A percentile compares a stretch with the other conserved stretches of the same genome.
Evolutionary conservation across 2,113 vertebrate genomes (phyloP).

Genomic region (Sinocyclocheilus anshuiensis): DNA sequence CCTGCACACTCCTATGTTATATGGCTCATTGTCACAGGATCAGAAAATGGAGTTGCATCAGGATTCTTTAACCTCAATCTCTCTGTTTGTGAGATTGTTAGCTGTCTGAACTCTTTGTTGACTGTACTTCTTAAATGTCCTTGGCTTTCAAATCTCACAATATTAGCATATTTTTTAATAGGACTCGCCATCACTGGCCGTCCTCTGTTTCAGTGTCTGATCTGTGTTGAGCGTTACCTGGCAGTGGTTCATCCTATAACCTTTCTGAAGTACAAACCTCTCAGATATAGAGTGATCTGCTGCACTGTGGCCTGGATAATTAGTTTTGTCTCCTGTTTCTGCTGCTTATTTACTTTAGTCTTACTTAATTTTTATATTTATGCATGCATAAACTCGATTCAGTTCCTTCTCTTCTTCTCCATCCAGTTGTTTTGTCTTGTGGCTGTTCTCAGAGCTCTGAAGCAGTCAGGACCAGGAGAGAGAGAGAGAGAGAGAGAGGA

Average conservation of each 20-base stretch:
- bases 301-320: not conserved
- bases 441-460: too few relatives aligned
- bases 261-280: too few relatives aligned
- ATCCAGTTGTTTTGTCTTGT: too few relatives aligned
- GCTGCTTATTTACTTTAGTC: not conserved
- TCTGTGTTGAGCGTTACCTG: too few relatives aligned
- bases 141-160: not conserved
- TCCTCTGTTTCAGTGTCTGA: slow-evolving; percentile 5
- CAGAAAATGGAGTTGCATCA: not conserved
- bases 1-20: too few relatives aligned
- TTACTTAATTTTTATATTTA: too few relatives aligned
- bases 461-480: too few relatives aligned
- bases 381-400: not conserved
- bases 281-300: too few relatives aligned
- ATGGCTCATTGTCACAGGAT: too few relatives aligned
- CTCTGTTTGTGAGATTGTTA: not conserved
- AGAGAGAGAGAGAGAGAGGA: too few relatives aligned
- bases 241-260: too few relatives aligned
- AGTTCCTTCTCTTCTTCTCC: not conserved
- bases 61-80: not conserved
- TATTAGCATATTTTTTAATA: not conserved
- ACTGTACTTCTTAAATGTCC: not conserved
- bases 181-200: not conserved
- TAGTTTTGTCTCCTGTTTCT: not conserved
- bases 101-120: not conserved